A percentile compares a stretch with the other conserved stretches of the same genome.
phyloP scores from a whole-genome alignment of 30 jellyfish, hydroid and myxozoan genomes.

The Hydractinia symbiolongicarpus region DNA sequence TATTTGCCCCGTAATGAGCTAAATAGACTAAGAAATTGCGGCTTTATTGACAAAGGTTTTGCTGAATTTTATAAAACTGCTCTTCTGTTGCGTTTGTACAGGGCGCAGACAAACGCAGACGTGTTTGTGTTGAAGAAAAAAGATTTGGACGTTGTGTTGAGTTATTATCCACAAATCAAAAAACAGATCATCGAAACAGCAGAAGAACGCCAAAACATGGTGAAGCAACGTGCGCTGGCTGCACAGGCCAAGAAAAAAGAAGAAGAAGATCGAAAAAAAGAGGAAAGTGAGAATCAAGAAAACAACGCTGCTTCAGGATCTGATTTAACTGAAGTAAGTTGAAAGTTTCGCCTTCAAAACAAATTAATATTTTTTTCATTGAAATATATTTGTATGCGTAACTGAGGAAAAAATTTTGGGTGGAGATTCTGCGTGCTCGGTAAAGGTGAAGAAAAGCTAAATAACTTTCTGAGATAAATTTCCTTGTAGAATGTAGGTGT shows the following conservation, averaged over 20 bases:
- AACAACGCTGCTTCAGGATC: not conserved
- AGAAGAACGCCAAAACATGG: constrained; percentile 36
- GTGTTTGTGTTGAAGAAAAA: constrained; percentile 49
- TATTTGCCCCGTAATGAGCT: not conserved
- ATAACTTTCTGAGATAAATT: too few species aligned
- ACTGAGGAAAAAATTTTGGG: too few species aligned
- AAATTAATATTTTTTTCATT: too few species aligned
- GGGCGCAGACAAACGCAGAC: constrained; percentile 65
- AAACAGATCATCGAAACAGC: constrained; percentile 35
- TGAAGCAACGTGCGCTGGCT: constrained; percentile 33
- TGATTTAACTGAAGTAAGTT: too few species aligned
- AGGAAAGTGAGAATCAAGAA: constrained; percentile 27
- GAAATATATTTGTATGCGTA: too few species aligned
- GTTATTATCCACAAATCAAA: constrained; percentile 56
- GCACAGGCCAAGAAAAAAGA: constrained; percentile 12
- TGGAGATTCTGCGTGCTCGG: too few species aligned
- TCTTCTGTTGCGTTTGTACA: not conserved
- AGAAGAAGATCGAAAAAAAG: constrained; percentile 27
- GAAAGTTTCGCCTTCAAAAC: too few species aligned
- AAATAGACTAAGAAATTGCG: too few species aligned
- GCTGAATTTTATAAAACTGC: not conserved
- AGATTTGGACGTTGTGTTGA: constrained; percentile 53
- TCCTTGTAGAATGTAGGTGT: not conserved
- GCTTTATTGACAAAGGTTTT: too few species aligned
- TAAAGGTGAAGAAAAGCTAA: too few species aligned